Base-by-base conservation (phyloP, 1,140 invertebrate genomes). In the Linepithema humile region DNA sequence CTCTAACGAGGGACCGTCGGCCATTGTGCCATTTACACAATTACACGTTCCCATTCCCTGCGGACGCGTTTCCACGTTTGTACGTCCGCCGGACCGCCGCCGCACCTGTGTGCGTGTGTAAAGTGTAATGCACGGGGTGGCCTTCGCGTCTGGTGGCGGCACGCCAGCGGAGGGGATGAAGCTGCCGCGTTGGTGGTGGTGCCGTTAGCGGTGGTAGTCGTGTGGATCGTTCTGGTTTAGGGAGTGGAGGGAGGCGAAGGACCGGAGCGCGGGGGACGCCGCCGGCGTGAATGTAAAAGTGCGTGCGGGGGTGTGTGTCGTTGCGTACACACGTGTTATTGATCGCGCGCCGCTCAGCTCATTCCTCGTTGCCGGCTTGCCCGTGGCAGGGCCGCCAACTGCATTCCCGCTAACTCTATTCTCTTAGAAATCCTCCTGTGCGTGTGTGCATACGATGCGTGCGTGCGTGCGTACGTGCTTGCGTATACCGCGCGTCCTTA, bases 321-420 rank as follows among this genome's bases (percentile, higher is more conserved):
- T 92, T 93, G 93, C 92, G 91, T 94, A 90, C 92, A 93, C 92
- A 93, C 92, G 92, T 94, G 93, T 92, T 93, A 94, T 94, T 93
- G 92, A 94, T 94, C 93, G 93, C 89, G 73, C 38, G 50, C 50
- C 38, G 70, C 80, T 86, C 88, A 83, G 87, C 89, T 90, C 87
- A 88, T 70, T 83, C 88, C 89, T 91, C 88, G 89, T 88, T 89
- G 88, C 83, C 86, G 84, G 84, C 83, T 77, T 82, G 91, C 70
- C 84, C 45, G 88, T 87, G 85, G 85, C 91, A 91, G 92, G 91
- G 91, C 88, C 92, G 91, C 91, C 88, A 90, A 92, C 92, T 90
- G 88, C 92, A 92, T 92, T 91, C 91, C 89, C 90, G 90, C 91
- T 91, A 91, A 91, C 92, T 92, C 91, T 89, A 91, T 92, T 89